phyloP scores from a whole-genome alignment of 2,888 invertebrate genomes.

The Tigriopus californicus region DNA sequence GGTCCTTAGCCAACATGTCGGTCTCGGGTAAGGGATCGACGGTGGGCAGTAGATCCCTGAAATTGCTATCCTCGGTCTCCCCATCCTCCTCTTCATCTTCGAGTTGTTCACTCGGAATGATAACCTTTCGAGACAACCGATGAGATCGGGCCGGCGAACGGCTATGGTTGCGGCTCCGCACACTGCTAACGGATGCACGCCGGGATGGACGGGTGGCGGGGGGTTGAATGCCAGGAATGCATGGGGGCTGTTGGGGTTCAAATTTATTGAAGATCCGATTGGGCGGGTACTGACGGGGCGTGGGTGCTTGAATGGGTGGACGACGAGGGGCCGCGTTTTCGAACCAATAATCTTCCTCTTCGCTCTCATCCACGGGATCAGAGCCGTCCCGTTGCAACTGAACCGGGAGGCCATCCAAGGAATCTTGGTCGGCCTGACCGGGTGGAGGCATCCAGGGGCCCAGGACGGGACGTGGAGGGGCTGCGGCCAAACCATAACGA shows the following conservation, averaged over 20 bases:
- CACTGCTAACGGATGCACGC: no score
- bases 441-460: no score
- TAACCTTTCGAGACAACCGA: background rate
- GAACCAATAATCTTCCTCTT: conserved; percentile 11
- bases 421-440: background rate
- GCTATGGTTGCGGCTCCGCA: background rate
- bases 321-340: conserved; percentile 6
- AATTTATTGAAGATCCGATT: conserved; percentile 14
- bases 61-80: background rate
- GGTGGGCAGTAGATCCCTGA: background rate
- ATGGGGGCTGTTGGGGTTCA: conserved; percentile 3
- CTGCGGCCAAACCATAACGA: background rate
- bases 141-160: background rate
- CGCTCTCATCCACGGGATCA: background rate
- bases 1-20: no score
- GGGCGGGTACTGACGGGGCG: background rate
- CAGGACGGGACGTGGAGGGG: no score
- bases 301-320: background rate
- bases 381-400: background rate
- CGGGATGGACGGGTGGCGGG: no score
- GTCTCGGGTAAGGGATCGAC: no score
- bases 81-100: conserved; percentile 18
- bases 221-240: background rate
- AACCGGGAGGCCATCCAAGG: background rate
- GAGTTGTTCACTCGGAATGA: background rate